Evolutionary conservation across 2,888 invertebrate species (phyloP), one percentile per base, ranked within the genome.

Genomic region (Hirtodrosophila duncani): DNA sequence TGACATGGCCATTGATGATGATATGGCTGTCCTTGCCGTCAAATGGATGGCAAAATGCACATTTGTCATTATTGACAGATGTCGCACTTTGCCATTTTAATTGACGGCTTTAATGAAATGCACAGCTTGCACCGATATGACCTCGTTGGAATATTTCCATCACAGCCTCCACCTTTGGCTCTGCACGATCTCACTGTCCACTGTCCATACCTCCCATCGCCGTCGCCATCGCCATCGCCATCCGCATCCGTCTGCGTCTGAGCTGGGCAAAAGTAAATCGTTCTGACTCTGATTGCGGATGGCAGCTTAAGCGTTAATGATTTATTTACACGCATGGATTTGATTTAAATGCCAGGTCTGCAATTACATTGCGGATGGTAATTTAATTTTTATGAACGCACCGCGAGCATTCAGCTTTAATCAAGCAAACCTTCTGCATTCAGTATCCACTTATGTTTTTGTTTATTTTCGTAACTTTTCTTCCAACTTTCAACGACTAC

Each of bases 51-150:
- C 66, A 57, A 80, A 80, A 78, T 80, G 77, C 67, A 63, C 77
- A 78, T 78, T 71, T 81, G 81, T 78, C 77, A 78, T 78, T 78
- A 78, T 75, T 78, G 77, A 81, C 77, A 78, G 81, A 77, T 63
- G 79, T 66, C 59, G 79, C 65, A 62, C 65, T 71, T 71, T 78
- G 75, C 71, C 81, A 75, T 75, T 78, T 78, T 81, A 78, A 81
- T 78, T 78, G 77, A 79, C 75, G 68, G 68, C 81, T 74, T 78
- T 74, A 56, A 67, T 59, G 62, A 67, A 80, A 77, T 74, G 79
- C 69, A 67, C 65, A 61, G 63, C 53, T 39, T 46, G 50, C 48
- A 29, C 44, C 29, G 46, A 45, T 48, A 30, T 53, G 72, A 60
- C 67, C 66, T 43, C 48, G 48, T 30, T 36, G 38, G n/a, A n/a